These are phyloP conservation scores for Labeo rohita DNA, from an alignment of 2,113 vertebrate genomes.

Conservation along the genomic window DNA sequence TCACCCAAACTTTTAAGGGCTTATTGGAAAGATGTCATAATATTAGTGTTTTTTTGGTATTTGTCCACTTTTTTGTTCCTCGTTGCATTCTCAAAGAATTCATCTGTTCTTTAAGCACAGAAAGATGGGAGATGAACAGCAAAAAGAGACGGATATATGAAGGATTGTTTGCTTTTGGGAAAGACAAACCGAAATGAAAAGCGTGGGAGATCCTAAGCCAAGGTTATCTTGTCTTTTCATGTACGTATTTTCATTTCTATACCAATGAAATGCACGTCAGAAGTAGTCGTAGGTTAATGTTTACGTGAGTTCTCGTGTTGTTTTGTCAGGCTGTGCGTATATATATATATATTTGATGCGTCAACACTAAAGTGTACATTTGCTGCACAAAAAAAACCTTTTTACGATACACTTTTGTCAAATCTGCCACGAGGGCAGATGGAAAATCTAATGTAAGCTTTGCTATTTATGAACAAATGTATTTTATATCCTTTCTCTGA, in stretches of 20 bases:
- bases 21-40: constrained; percentile 52
- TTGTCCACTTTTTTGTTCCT: background rate
- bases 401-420: constrained; percentile 64
- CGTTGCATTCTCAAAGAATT: background rate
- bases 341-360: constrained; percentile 42
- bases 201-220: background rate
- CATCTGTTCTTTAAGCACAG: background rate
- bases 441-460: constrained; percentile 52
- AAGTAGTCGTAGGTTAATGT: constrained; percentile 59
- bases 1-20: constrained; percentile 53
- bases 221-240: constrained; percentile 22
- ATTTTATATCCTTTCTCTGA: constrained; percentile 73
- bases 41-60: constrained; percentile 7
- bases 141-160: background rate
- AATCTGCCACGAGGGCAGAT: constrained; percentile 50
- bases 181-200: background rate
- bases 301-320: constrained; percentile 63
- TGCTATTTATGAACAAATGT: constrained; percentile 65
- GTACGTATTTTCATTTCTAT: constrained; percentile 44
- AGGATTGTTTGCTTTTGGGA: background rate
- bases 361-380: constrained; percentile 61
- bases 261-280: constrained; percentile 64
- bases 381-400: constrained; percentile 55
- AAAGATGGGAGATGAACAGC: background rate
- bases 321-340: constrained; percentile 55